A percentile compares a stretch with the other conserved stretches of the same genome.
These are phyloP conservation scores for Trichonephila inaurata DNA, from an alignment of 1,140 invertebrate species.

Conservation along the genomic window DNA sequence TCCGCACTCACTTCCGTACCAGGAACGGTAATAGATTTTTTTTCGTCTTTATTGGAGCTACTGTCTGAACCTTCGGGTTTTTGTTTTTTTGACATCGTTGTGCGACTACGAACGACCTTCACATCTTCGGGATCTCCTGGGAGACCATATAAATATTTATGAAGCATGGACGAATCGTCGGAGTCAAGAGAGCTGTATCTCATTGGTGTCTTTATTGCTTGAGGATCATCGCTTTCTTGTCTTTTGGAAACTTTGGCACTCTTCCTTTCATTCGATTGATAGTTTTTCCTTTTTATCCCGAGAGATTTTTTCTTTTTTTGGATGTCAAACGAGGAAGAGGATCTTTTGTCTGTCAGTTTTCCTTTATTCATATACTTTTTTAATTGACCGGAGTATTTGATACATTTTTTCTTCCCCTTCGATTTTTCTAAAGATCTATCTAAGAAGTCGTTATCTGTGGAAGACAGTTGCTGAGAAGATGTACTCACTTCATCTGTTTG, in stretches of 20 bases:
- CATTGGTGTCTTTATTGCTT: background rate
- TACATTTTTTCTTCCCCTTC: background rate
- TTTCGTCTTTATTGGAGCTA: background rate
- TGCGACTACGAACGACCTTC: background rate
- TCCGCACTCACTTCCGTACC: too few species aligned
- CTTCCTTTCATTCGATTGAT: background rate
- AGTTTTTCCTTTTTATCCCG: background rate
- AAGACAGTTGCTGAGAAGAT: background rate
- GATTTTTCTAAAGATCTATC: background rate
- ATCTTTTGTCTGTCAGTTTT: background rate
- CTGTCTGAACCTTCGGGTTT: background rate
- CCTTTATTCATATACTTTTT: background rate
- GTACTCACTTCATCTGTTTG: background rate
- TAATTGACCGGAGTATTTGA: background rate
- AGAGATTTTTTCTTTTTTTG: too few species aligned
- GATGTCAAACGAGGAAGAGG: background rate
- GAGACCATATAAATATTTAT: slow-evolving; percentile 7
- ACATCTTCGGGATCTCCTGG: background rate
- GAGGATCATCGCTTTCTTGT: background rate
- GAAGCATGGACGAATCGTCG: background rate
- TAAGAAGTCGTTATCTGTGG: background rate
- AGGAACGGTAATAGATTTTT: too few species aligned
- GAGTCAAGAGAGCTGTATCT: background rate
- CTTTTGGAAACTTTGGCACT: background rate
- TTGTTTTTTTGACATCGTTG: background rate